Conservation (phyloP, 1,140 invertebrate genomes). For the Drosophila watanabei region DNA sequence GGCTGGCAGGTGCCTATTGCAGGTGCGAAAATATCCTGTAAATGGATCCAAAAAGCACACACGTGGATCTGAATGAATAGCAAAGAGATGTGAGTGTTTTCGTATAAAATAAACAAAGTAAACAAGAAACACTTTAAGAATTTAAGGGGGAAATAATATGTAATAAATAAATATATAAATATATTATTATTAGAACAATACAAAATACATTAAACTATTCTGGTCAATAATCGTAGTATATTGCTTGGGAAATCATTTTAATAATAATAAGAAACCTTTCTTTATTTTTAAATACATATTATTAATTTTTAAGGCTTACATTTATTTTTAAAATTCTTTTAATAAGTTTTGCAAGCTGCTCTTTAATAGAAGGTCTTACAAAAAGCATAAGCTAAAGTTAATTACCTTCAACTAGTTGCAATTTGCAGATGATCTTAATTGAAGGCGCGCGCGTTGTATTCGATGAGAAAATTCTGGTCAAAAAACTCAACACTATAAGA, state of each 20-base stretch:
- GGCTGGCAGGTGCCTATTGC: conserved; percentile 30
- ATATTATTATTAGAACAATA: neutral
- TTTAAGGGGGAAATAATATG: neutral
- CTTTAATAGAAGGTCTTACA: neutral
- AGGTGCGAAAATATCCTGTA: conserved; percentile 52
- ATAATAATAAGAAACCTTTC: neutral
- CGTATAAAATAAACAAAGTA: conserved; percentile 3
- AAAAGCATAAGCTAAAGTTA: conserved; percentile 51
- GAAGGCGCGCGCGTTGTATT: conserved; percentile 60
- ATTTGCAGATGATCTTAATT: conserved; percentile 82
- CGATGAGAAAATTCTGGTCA: conserved; percentile 49
- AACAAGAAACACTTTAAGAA: neutral
- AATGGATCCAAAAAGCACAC: conserved; percentile 21
- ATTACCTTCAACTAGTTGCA: conserved; percentile 63
- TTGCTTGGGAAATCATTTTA: neutral
- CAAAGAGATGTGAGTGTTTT: conserved; percentile 20
- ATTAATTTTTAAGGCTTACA: neutral
- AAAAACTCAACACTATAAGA: conserved; percentile 67
- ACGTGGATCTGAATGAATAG: conserved; percentile 5
- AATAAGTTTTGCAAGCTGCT: neutral
- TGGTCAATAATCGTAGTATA: neutral
- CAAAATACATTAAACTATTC: neutral
- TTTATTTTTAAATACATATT: neutral
- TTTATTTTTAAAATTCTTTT: neutral
- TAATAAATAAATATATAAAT: neutral